phyloP scores from a whole-genome alignment of 2,113 vertebrate species.

The Ctenomys sociabilis region DNA sequence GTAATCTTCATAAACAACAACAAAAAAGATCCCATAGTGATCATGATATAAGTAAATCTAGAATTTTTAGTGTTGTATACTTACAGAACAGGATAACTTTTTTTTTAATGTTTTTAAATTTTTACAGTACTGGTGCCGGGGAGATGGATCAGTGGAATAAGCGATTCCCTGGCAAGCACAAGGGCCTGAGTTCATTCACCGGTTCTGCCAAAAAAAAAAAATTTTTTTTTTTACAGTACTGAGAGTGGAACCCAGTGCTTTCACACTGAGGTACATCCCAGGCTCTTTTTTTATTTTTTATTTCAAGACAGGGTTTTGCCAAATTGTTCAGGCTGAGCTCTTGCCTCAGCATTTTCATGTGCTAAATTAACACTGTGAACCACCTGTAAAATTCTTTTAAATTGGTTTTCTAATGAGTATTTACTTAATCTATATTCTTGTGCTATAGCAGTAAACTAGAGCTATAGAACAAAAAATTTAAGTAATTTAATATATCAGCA shows the following conservation, averaged over 20 bases:
- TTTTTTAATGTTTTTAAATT: no score
- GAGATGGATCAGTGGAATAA: no score
- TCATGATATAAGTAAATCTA: conserved; percentile 27
- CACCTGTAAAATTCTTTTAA: not conserved
- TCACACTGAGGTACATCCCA: not conserved
- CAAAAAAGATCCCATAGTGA: not conserved
- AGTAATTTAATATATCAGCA: conserved; percentile 17
- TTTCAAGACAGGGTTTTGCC: not conserved
- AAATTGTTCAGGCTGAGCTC: not conserved
- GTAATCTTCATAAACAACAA: not conserved
- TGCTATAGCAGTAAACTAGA: conserved; percentile 33
- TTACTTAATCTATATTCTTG: conserved; percentile 27
- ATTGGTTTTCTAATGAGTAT: conserved; percentile 32
- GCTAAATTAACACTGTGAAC: not conserved
- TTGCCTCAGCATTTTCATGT: not conserved
- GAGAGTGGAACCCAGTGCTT: not conserved
- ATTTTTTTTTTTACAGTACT: not conserved
- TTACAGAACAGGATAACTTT: not conserved
- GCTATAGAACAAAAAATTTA: conserved; percentile 13
- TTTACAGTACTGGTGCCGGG: not conserved
- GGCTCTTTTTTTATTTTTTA: not conserved
- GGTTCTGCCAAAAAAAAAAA: no score
- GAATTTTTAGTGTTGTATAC: conserved; percentile 21
- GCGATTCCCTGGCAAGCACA: no score
- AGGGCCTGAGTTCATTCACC: no score